phyloP scores from a whole-genome alignment of 2,113 vertebrate genomes.

The Zosterops pallidus region DNA sequence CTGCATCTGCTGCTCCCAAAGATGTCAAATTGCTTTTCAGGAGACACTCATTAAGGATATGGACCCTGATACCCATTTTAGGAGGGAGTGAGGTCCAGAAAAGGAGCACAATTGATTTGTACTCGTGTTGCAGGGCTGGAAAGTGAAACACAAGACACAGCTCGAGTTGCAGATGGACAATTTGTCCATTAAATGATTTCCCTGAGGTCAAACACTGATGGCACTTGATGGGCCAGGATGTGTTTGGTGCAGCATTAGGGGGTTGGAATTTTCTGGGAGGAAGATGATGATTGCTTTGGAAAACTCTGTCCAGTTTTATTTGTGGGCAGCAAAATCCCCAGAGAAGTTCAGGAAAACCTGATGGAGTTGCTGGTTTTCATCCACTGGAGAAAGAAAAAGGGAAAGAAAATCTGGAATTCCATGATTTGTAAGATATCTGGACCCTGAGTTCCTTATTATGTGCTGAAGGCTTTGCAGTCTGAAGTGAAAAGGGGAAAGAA shows the following conservation, averaged over 20 bases:
- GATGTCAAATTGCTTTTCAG: not conserved
- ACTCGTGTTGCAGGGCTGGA: not conserved
- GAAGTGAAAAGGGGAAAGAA: not conserved
- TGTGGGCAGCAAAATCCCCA: not conserved
- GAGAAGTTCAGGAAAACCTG: not conserved
- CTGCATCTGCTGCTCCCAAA: not conserved
- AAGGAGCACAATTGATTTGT: not conserved
- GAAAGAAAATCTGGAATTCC: not conserved
- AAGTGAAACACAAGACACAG: not conserved
- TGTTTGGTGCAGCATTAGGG: not conserved
- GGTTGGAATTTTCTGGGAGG: not conserved
- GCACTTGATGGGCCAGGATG: not conserved
- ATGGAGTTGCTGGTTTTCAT: not conserved
- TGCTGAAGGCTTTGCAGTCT: not conserved
- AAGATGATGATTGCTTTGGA: not conserved
- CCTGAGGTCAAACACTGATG: not conserved
- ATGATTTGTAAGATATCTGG: not conserved
- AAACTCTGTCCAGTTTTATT: not conserved
- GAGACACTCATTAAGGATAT: not conserved
- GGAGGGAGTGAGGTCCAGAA: not conserved
- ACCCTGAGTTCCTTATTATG: not conserved
- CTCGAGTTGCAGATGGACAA: constrained; percentile 10
- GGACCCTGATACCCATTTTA: not conserved
- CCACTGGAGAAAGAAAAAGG: not conserved
- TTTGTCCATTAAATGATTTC: not conserved